Conservation (phyloP, 2,888 invertebrate species). For the Mesochorus sp. region DNA sequence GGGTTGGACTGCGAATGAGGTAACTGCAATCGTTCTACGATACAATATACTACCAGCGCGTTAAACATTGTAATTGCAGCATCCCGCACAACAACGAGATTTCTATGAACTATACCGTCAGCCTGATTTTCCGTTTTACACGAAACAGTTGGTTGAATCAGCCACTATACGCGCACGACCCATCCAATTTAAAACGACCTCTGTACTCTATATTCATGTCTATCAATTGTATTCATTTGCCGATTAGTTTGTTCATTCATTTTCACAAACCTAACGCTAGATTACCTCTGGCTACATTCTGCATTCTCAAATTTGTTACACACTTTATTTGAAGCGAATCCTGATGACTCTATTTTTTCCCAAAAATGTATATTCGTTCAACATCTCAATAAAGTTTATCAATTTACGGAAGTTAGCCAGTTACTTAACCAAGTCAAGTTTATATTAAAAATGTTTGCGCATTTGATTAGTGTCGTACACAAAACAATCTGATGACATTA, state of each 20-base stretch:
- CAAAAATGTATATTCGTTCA: neutral
- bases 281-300: constrained; percentile 21
- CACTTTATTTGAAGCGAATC: constrained; percentile 2
- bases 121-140: constrained; percentile 26
- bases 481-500: too few relatives aligned
- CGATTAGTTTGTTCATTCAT: constrained; percentile 33
- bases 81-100: neutral
- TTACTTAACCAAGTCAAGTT: too few relatives aligned
- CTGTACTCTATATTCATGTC: neutral
- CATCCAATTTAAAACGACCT: constrained; percentile 22
- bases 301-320: neutral
- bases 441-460: too few relatives aligned
- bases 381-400: constrained; percentile 6
- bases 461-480: too few relatives aligned
- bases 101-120: constrained; percentile 2
- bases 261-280: constrained; percentile 34
- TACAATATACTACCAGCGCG: neutral
- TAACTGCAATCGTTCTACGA: neutral
- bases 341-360: neutral
- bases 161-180: neutral
- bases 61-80: constrained; percentile 2
- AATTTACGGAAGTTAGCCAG: too few relatives aligned
- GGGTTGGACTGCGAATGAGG: neutral
- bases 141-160: constrained; percentile 26
- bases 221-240: neutral